These are phyloP conservation scores for Ariopsis seemanni DNA, from an alignment of 2,113 vertebrate genomes.

Conservation along the genomic window DNA sequence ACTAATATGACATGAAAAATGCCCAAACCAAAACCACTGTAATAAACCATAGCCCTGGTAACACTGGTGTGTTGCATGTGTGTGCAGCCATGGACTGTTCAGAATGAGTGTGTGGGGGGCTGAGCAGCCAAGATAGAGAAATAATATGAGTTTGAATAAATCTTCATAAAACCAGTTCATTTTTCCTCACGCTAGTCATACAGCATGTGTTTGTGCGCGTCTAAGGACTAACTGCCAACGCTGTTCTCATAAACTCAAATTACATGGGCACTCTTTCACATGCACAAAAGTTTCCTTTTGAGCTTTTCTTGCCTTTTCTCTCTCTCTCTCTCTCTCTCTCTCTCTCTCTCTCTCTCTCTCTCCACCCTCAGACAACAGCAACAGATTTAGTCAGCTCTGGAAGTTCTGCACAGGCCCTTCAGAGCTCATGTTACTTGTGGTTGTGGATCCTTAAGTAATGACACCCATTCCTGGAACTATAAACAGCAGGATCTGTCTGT, in stretches of 20 bases:
- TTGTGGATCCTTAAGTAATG: conserved; percentile 56
- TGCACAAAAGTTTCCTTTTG: background rate
- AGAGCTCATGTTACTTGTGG: conserved; percentile 47
- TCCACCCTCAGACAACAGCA: conserved; percentile 33
- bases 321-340: too few species aligned
- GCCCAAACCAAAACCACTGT: background rate
- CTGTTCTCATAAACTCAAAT: conserved; percentile 22
- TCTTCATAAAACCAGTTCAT: conserved; percentile 17
- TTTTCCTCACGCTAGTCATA: background rate
- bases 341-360: background rate
- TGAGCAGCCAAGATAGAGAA: conserved; percentile 3
- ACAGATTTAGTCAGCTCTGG: conserved; percentile 17
- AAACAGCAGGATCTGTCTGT: conserved; percentile 59
- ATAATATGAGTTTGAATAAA: conserved; percentile 26
- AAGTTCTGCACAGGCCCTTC: conserved; percentile 19
- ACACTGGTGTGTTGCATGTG: background rate
- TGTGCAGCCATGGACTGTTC: background rate
- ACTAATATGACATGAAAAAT: background rate
- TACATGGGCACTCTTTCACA: conserved; percentile 13
- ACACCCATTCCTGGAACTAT: conserved; percentile 65
- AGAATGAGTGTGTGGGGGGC: background rate
- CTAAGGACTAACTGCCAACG: background rate
- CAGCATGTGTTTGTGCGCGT: background rate
- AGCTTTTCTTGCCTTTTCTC: background rate
- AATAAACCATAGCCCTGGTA: background rate